Base-by-base conservation (phyloP, 2,888 invertebrate species). In the Druceiella hillmani region DNA sequence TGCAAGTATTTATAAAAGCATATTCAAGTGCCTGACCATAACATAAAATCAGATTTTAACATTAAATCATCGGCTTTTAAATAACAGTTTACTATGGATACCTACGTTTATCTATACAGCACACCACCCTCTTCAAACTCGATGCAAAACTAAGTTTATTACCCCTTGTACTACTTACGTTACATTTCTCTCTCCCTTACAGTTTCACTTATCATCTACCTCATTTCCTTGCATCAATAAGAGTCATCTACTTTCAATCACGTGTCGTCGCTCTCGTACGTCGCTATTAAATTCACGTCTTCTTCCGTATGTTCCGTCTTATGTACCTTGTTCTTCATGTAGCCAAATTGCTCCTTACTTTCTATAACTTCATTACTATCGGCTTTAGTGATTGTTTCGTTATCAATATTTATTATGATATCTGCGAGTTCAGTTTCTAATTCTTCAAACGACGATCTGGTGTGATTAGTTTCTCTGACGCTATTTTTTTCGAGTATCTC, bases 191-290 rank as follows among this genome's bases (percentile, higher is more conserved):
- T n/a, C n/a, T n/a, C n/a, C n/a, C n/a, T n/a, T n/a, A n/a, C n/a
- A n/a, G n/a, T n/a, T n/a, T n/a, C n/a, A n/a, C n/a, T n/a, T n/a
- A n/a, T n/a, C n/a, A n/a, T n/a, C n/a, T n/a, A n/a, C n/a, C n/a
- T n/a, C n/a, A n/a, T n/a, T n/a, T n/a, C n/a, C n/a, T n/a, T n/a
- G n/a, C n/a, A n/a, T n/a, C n/a, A n/a, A n/a, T n/a, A n/a, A n/a
- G n/a, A n/a, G n/a, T n/a, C n/a, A n/a, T n/a, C n/a, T n/a, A n/a
- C 68, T 41, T 67, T 69, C 71, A 71, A 72, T 72, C 72, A 72
- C 66, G 72, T 71, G 55, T 70, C 69, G 53, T 69, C 56, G 37
- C 64, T 62, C 24, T 64, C 68, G 35, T 70, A 72, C 47, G 65
- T 71, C 28, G 66, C 67, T 38, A 71, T 70, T 47, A 71, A 56